Percentiles rank a stretch among this genome's conserved stretches.
Conservation (phyloP, 2,888 invertebrate species). For the Epistrophe grossulariae region DNA sequence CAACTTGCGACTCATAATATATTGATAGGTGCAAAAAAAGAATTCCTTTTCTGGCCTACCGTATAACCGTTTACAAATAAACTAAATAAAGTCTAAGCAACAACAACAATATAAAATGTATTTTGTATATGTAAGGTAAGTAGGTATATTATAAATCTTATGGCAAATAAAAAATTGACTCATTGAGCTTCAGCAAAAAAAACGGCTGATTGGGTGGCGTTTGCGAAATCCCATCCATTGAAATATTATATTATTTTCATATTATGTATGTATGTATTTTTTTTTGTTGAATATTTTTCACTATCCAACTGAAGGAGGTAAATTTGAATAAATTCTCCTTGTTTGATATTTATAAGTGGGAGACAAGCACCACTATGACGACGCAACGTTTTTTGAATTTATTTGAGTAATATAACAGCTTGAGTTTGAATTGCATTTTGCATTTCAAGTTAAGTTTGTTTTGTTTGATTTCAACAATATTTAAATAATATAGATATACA, state of each 20-base stretch:
- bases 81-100: background rate
- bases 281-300: background rate
- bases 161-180: background rate
- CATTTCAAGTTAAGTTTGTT: background rate
- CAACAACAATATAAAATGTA: background rate
- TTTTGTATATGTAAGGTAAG: no score
- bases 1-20: background rate
- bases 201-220: background rate
- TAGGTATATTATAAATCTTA: background rate
- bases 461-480: background rate
- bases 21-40: background rate
- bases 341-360: constrained; percentile 10
- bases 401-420: background rate
- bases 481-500: background rate
- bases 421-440: constrained; percentile 26
- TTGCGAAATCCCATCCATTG: background rate
- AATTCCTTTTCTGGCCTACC: constrained; percentile 5
- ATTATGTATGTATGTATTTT: no score
- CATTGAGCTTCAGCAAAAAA: background rate
- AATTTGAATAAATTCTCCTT: constrained; percentile 30
- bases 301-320: constrained; percentile 20
- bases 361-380: constrained; percentile 4
- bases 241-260: no score
- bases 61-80: constrained; percentile 3
- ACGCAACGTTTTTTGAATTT: background rate